A percentile compares a stretch with the other conserved stretches of the same genome.
These are phyloP conservation scores for Drosophila diplacantha DNA, from an alignment of 2,888 invertebrate species.

Conservation along the genomic window DNA sequence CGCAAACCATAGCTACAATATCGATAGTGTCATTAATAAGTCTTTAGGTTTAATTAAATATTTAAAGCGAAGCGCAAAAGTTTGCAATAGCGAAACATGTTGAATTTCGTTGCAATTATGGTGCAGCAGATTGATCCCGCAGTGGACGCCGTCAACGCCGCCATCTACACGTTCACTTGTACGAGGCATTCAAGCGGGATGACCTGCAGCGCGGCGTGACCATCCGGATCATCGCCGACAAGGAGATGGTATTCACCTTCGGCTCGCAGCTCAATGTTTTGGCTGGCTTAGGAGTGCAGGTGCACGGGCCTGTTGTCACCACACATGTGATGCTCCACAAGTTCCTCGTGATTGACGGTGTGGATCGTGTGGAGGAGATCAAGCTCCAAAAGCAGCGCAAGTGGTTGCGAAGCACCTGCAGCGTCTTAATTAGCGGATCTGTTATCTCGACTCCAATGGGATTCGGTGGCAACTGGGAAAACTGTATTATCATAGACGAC, in stretches of 20 bases:
- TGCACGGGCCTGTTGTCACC: constrained; percentile 62
- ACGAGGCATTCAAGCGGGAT: constrained; percentile 56
- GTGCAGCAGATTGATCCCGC: constrained; percentile 62
- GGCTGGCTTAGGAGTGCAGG: constrained; percentile 52
- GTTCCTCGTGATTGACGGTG: constrained; percentile 73
- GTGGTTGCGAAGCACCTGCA: constrained; percentile 3
- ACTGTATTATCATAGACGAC: constrained; percentile 70
- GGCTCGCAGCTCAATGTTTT: constrained; percentile 59
- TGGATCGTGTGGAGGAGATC: constrained; percentile 45
- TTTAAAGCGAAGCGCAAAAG: constrained; percentile 1
- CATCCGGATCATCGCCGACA: constrained; percentile 71
- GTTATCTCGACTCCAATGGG: constrained; percentile 75
- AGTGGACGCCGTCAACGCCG: constrained; percentile 70
- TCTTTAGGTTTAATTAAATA: neutral
- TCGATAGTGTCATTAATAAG: neutral
- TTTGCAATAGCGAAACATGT: neutral
- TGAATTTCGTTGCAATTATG: neutral
- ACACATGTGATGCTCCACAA: constrained; percentile 75
- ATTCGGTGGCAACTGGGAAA: constrained; percentile 75
- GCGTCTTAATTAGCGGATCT: constrained; percentile 66
- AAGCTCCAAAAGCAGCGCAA: neutral
- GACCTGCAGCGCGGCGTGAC: constrained; percentile 63
- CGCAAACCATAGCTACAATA: neutral
- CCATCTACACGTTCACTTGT: constrained; percentile 74
- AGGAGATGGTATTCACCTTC: constrained; percentile 62